Conservation (phyloP, 2,113 vertebrate species). For the Nothoprocta perdicaria region DNA sequence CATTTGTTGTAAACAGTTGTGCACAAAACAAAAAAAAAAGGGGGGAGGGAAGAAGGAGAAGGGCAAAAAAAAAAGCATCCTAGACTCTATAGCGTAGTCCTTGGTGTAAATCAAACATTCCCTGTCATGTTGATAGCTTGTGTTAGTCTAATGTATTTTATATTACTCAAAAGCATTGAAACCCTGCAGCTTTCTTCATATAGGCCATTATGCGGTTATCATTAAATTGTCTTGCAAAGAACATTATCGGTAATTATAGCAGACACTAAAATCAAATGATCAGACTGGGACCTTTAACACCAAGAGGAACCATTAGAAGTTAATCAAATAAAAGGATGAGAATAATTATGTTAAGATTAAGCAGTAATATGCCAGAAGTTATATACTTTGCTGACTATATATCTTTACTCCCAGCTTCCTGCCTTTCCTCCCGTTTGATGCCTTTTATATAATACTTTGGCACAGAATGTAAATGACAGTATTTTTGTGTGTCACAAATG, state of each 20-base stretch:
- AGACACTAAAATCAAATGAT: conserved; percentile 98
- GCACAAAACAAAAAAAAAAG: neutral
- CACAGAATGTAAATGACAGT: conserved; percentile 80
- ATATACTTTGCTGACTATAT: conserved; percentile 84
- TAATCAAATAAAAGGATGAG: conserved; percentile 99
- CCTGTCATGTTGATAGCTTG: conserved; percentile 88
- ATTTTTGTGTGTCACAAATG: conserved; percentile 74
- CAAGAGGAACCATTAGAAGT: conserved; percentile 99
- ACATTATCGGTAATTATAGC: conserved; percentile 99
- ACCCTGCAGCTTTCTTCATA: conserved; percentile 87
- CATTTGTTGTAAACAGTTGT: conserved; percentile 70
- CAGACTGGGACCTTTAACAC: conserved; percentile 94
- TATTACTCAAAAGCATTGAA: conserved; percentile 86
- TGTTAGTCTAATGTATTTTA: conserved; percentile 90
- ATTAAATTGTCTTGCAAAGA: conserved; percentile 91
- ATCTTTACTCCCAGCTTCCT: conserved; percentile 81
- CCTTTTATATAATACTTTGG: conserved; percentile 80
- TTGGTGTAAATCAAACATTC: conserved; percentile 87
- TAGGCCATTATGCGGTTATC: conserved; percentile 90
- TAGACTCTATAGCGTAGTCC: conserved; percentile 72
- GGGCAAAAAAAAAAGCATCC: conserved; percentile 57
- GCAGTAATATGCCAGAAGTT: conserved; percentile 88
- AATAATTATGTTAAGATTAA: conserved; percentile 95
- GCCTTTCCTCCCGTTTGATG: conserved; percentile 72
- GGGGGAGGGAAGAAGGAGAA: neutral